Conservation (phyloP, 2,888 invertebrate genomes). For the Lepeophtheirus nordmannii region DNA sequence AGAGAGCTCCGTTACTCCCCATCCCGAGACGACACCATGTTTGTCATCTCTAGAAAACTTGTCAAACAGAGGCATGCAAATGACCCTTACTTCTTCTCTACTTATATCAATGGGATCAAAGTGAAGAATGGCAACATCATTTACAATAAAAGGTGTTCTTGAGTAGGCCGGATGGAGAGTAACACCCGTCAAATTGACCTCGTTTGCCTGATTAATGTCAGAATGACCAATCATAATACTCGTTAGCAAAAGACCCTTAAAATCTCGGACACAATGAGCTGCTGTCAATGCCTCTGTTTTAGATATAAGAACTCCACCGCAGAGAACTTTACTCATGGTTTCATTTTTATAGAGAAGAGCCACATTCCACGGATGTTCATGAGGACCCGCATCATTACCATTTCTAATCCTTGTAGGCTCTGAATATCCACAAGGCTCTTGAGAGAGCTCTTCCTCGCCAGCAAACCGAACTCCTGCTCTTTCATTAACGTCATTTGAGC, state of each 20-base stretch:
- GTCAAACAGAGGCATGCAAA: conserved; percentile 5
- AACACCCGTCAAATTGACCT: neutral
- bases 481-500: neutral
- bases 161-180: neutral
- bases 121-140: conserved; percentile 11
- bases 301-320: conserved; percentile 9
- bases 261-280: conserved; percentile 12
- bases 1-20: conserved; percentile 3
- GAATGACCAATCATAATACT: conserved; percentile 9
- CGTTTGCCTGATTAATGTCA: neutral
- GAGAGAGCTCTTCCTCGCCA: neutral
- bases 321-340: neutral
- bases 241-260: conserved; percentile 4
- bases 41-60: neutral
- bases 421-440: neutral
- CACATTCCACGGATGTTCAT: conserved; percentile 19
- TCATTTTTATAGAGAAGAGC: conserved; percentile 14
- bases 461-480: too few species aligned
- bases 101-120: neutral
- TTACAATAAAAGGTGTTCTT: neutral
- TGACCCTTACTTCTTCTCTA: neutral
- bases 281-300: conserved; percentile 3
- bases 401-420: conserved; percentile 2
- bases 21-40: conserved; percentile 2
- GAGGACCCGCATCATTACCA: neutral